Percentiles rank a stretch among this genome's conserved stretches.
These are phyloP conservation scores for Cichlasoma orientale DNA, from an alignment of 2,797 vertebrate genomes.

Conservation along the genomic window DNA sequence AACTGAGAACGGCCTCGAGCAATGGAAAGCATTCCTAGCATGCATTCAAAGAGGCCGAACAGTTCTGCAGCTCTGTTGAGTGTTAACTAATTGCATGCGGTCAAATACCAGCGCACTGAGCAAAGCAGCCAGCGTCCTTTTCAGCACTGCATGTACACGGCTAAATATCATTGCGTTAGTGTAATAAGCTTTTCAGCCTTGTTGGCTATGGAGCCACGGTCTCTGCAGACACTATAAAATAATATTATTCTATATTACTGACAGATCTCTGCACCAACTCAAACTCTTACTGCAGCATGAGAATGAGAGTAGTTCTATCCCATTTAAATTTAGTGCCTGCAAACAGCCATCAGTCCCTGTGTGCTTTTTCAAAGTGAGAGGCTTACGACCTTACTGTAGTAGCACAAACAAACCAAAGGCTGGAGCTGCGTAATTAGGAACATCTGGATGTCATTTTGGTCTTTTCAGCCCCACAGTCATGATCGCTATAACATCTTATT, in stretches of 20 bases:
- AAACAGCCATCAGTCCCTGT: conserved; percentile 37
- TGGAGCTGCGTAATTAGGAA: conserved; percentile 54
- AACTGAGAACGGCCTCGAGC: background rate
- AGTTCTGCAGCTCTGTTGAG: background rate
- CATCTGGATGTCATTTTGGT: conserved; percentile 71
- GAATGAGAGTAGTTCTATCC: conserved; percentile 35
- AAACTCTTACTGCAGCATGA: conserved; percentile 21
- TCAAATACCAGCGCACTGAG: background rate
- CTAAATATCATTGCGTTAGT: conserved; percentile 9
- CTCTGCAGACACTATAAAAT: conserved; percentile 19
- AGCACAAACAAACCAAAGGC: conserved; percentile 59
- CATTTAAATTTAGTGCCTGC: conserved; percentile 39
- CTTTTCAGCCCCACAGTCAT: conserved; percentile 50
- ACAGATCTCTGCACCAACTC: conserved; percentile 12
- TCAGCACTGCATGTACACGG: background rate
- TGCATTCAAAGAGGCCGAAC: background rate
- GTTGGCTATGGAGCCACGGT: conserved; percentile 19
- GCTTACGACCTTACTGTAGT: conserved; percentile 50
- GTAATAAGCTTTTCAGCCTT: conserved; percentile 29
- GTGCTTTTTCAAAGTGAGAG: conserved; percentile 24
- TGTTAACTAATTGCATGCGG: background rate
- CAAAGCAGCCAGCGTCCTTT: background rate
- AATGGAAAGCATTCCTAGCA: background rate
- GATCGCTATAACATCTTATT: conserved; percentile 45
- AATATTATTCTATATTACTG: conserved; percentile 13